These are phyloP conservation scores for Cladorhizidae sp. DNA, from an alignment of 37 sponge, comb jelly and placozoan genomes.

Conservation along the genomic window DNA sequence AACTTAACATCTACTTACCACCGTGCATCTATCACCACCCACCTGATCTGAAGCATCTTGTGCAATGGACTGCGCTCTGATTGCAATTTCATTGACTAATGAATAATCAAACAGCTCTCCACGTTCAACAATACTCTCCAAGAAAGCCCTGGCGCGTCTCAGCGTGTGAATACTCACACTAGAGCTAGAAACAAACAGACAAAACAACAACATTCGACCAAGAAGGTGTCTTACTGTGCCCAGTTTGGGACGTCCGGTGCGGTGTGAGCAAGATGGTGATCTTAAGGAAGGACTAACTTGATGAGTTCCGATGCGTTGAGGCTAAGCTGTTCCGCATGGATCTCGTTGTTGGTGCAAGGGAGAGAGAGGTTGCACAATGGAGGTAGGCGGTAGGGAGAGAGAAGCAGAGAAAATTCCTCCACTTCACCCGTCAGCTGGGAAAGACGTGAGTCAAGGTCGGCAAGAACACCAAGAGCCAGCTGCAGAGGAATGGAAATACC, in stretches of 20 bases:
- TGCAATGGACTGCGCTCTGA: constrained; percentile 11
- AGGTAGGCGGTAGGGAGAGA: constrained; percentile 14
- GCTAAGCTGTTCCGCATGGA: background rate
- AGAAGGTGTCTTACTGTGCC: no score
- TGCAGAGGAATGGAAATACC: no score
- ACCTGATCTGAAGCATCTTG: background rate
- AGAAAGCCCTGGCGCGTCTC: background rate
- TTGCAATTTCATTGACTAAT: constrained; percentile 26
- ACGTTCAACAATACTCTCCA: background rate
- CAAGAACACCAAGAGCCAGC: background rate
- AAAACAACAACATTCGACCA: background rate
- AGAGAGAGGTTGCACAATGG: background rate
- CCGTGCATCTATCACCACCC: no score
- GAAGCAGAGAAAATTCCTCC: background rate
- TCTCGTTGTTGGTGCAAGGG: constrained; percentile 4
- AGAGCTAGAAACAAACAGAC: constrained; percentile 8
- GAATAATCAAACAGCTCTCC: constrained; percentile 31
- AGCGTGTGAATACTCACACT: constrained; percentile 25
- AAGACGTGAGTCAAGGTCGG: background rate
- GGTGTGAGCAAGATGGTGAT: no score
- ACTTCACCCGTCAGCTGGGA: background rate
- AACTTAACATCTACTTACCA: no score
- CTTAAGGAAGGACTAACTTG: no score
- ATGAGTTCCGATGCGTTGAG: background rate
- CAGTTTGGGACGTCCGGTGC: no score